Base-by-base conservation (phyloP, 1,140 invertebrate genomes). In the Conus ventricosus region DNA sequence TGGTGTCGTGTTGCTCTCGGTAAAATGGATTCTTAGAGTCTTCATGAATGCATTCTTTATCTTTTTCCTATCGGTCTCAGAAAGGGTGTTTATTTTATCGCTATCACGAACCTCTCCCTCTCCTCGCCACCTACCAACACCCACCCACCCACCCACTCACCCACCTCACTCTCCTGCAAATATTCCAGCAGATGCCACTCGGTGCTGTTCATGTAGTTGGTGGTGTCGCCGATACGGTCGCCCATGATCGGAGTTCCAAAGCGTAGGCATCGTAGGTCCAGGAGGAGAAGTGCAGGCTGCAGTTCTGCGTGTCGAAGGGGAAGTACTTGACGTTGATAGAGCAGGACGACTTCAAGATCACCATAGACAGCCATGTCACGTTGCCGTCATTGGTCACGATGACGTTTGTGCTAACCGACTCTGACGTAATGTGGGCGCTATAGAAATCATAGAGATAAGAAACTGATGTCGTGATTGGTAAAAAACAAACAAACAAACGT, bases 201-300 rank as follows among this genome's bases (percentile, higher is more conserved):
- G 7, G 95, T 95, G 88, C 93, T 96, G 6, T 92, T 92, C 51
- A 96, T 95, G 89, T 96, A 96, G 90, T 96, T 96, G 23, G 95
- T 93, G 60, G 93, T 86, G 85, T 96, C 95, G 10, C 95, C 95
- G 71, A 89, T 76, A 13, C 63, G 54, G 13, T 91, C 89, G 15
- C 89, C 91, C 55, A 90, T 75, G 51, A 89, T 93, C 92, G 51
- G 51, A 94, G 89, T 76, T 95, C 94, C 15, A 93, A 83, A 39
- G 90, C 91, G 90, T 91, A 93, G 81, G 97, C 98, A 94, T 99
- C 98, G 95, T 99, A 99, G 0, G 98, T 99, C 98, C 98, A 99
- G 0, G 98, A 99, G 5, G 98, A 98, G 96, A 98, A 99, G 95
- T 95, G 92, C 92, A 96, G 93, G 51, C 93, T 92, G 88, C 95